phyloP scores from a whole-genome alignment of 2,797 vertebrate genomes.

The Tympanoctomys barrerae region DNA sequence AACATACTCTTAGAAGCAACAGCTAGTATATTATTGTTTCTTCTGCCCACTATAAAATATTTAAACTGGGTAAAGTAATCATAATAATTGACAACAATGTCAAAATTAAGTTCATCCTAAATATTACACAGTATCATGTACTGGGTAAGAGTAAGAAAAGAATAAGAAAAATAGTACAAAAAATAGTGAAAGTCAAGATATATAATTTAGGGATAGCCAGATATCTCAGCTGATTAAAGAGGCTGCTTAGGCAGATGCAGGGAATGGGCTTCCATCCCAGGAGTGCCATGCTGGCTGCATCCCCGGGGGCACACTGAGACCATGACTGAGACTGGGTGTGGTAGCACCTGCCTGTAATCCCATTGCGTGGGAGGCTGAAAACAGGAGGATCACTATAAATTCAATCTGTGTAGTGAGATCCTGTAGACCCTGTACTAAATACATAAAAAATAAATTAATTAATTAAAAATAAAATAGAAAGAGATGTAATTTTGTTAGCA shows the following conservation, averaged over 20 bases:
- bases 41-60: background rate
- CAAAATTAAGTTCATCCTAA: constrained; percentile 35
- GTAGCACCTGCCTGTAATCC: too few species aligned
- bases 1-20: constrained; percentile 17
- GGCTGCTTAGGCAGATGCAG: too few species aligned
- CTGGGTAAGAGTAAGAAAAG: background rate
- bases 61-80: background rate
- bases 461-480: background rate
- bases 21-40: constrained; percentile 30
- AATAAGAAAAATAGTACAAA: background rate
- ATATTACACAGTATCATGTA: background rate
- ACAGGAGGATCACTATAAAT: too few species aligned
- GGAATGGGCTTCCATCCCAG: too few species aligned
- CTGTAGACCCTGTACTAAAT: too few species aligned
- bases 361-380: too few species aligned
- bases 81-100: constrained; percentile 33
- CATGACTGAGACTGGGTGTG: too few species aligned
- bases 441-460: too few species aligned
- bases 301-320: too few species aligned
- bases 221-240: too few species aligned
- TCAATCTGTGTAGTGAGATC: too few species aligned
- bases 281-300: too few species aligned
- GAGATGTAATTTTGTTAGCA: background rate
- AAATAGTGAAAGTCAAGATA: background rate
- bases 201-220: background rate